phyloP scores from a whole-genome alignment of 2,888 invertebrate genomes.

The Apotomis capreana region DNA sequence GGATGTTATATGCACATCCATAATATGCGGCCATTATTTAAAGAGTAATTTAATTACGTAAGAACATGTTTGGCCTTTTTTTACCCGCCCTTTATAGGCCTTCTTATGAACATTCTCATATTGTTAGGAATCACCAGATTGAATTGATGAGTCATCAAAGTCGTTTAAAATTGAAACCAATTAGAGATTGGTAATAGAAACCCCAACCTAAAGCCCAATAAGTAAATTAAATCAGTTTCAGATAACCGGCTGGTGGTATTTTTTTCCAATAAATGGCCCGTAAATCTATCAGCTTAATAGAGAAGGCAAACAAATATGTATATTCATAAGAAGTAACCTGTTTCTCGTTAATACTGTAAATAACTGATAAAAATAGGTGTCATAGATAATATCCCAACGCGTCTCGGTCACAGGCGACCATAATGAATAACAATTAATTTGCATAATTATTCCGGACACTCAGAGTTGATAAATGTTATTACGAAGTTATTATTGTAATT shows the following conservation, averaged over 20 bases:
- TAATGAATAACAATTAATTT: conserved; percentile 30
- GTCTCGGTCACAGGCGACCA: not conserved
- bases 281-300: not conserved
- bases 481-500: conserved; percentile 1
- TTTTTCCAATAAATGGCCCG: not conserved
- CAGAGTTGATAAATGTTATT: conserved; percentile 20
- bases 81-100: too few species aligned
- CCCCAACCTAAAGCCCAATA: too few species aligned
- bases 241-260: not conserved
- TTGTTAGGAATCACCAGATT: too few species aligned
- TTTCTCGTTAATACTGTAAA: not conserved
- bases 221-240: not conserved
- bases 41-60: too few species aligned
- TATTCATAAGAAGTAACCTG: not conserved
- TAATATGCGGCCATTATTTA: too few species aligned
- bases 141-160: too few species aligned
- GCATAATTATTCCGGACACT: conserved; percentile 25
- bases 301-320: conserved; percentile 14
- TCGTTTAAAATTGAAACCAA: too few species aligned
- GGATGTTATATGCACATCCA: too few species aligned
- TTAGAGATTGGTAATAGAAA: too few species aligned
- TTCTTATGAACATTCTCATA: too few species aligned
- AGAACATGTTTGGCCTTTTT: too few species aligned
- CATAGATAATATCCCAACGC: conserved; percentile 14
- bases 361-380: not conserved